Evolutionary conservation across 2,113 vertebrate genomes (phyloP).

Genomic region (Myotis brandtii): DNA sequence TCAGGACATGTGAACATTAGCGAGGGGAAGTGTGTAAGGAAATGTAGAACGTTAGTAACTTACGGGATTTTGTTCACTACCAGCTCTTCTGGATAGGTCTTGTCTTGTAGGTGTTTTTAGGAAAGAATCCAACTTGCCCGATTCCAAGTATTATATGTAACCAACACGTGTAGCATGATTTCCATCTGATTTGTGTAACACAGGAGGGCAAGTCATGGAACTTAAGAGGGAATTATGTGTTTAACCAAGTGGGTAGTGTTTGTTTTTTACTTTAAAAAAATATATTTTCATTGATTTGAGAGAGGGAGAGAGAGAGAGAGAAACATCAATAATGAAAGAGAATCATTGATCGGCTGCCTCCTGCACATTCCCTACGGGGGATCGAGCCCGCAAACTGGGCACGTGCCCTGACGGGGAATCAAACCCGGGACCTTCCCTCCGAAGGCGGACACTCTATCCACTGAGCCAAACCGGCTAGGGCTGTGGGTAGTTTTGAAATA

Average conservation of each 20-base stretch:
- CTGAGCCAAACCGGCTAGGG: too few species aligned
- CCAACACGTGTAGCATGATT: not conserved
- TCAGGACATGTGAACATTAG: not conserved
- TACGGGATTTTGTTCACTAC: not conserved
- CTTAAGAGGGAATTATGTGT: not conserved
- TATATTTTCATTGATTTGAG: too few species aligned
- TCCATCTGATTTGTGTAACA: not conserved
- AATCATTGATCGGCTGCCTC: too few species aligned
- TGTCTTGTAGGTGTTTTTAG: not conserved
- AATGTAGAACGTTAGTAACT: not conserved
- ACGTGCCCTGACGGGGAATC: too few species aligned
- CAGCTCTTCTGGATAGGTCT: not conserved
- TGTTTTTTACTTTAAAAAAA: not conserved
- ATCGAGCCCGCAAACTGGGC: too few species aligned
- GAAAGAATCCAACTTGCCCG: not conserved
- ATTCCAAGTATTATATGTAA: not conserved
- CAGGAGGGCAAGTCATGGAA: not conserved
- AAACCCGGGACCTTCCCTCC: too few species aligned
- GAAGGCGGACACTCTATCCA: too few species aligned
- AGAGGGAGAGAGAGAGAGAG: too few species aligned
- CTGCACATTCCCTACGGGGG: too few species aligned
- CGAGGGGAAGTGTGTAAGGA: not conserved
- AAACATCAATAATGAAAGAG: too few species aligned
- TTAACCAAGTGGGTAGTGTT: not conserved
- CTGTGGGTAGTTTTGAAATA: too few species aligned